A percentile compares a stretch with the other conserved stretches of the same genome.
Conservation (phyloP, 2,888 invertebrate genomes). For the Ametastegia equiseti region DNA sequence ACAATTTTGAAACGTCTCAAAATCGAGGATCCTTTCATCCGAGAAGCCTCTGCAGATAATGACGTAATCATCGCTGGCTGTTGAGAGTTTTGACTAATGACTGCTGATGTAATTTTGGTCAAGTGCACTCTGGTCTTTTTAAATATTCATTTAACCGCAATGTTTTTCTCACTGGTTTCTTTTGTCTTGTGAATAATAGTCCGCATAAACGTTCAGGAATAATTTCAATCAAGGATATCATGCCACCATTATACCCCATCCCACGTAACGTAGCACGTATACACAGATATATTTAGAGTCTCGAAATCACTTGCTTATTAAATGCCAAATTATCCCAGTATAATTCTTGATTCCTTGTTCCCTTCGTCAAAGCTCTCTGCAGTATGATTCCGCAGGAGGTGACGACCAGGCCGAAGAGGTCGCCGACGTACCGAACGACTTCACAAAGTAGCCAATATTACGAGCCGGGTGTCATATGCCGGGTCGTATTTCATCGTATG, state of each 20-base stretch:
- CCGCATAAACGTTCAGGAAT: too few relatives aligned
- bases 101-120: not conserved
- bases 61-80: not conserved
- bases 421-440: slow-evolving; percentile 43
- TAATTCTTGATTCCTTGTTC: not conserved
- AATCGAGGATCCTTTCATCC: not conserved
- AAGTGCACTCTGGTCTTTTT: not conserved
- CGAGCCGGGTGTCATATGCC: slow-evolving; percentile 60
- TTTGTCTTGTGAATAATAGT: too few relatives aligned
- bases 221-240: too few relatives aligned
- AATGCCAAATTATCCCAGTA: too few relatives aligned
- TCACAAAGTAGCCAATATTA: slow-evolving; percentile 66
- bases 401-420: slow-evolving; percentile 31
- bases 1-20: not conserved
- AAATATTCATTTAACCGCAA: too few relatives aligned
- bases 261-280: too few relatives aligned
- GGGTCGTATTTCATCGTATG: slow-evolving; percentile 65
- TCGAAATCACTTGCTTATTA: too few relatives aligned
- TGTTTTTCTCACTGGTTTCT: too few relatives aligned
- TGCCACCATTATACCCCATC: too few relatives aligned
- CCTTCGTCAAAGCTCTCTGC: not conserved
- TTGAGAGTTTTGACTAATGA: not conserved
- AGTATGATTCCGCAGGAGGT: not conserved
- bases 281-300: too few relatives aligned
- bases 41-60: not conserved